Evolutionary conservation across 2,113 vertebrate genomes (phyloP), one percentile per base, ranked within the genome.

Genomic region (Microtus oregoni): DNA sequence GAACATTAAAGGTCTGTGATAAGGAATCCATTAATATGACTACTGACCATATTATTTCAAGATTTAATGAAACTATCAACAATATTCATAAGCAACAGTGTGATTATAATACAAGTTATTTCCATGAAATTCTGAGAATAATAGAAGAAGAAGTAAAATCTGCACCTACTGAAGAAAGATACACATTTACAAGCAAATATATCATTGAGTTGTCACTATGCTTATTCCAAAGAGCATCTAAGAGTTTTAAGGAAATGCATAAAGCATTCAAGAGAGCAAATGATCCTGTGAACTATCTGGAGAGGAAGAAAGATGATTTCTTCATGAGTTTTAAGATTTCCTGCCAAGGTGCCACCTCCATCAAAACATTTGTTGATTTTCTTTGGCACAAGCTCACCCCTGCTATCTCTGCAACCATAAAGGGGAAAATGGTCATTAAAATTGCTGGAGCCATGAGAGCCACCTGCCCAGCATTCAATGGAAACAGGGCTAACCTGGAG

Each of bases 401-500:
- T 44, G 98, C 98, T 2, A 86, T 95, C 52, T 0, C 0, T 2
- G 73, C 30, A 10, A 98, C 98, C 0, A 93, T 97, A 13, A 98
- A 41, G 30, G 79, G 98, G 38, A 96, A 92, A 94, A 98, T 98
- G 9, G 97, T 96, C 15, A 97, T 95, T 93, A 88, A 19, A 86
- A 95, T 99, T 0, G 97, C 98, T 50, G 91, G 41, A 10, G 96
- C 98, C 9, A 98, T 99, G 96, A 78, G 5, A 92, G 2, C 35
- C 52, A 98, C 61, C 61, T 35, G 86, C 65, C 77, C 97, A 15
- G 97, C 97, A 28, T 99, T 99, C 96, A 86, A 0, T 22, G 98
- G 97, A 82, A 99, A 97, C 86, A 98, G 98, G 44, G 67, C 95
- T 73, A 98, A 97, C 47, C 96, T 99, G 77, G 99, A 99, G 82